These are phyloP conservation scores for Rallus crepitans DNA, from an alignment of 2,797 vertebrate species.

Conservation along the genomic window DNA sequence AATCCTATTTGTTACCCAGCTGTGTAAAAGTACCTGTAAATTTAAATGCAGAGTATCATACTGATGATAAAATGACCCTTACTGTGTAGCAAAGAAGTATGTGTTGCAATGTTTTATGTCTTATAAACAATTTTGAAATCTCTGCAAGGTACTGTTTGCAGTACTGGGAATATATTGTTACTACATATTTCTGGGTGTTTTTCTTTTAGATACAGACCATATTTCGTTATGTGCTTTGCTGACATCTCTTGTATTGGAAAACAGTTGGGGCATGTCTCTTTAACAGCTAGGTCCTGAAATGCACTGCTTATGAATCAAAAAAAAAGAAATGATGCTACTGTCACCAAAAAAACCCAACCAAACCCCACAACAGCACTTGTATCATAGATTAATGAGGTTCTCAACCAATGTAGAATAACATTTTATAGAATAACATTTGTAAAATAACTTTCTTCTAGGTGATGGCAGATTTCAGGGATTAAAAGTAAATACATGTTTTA, in stretches of 20 bases:
- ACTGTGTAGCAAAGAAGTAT: neutral
- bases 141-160: neutral
- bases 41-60: neutral
- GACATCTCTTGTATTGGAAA: neutral
- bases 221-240: neutral
- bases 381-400: neutral
- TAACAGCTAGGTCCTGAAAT: neutral
- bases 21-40: neutral
- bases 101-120: neutral
- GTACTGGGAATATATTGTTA: neutral
- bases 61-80: neutral
- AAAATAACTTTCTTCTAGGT: neutral
- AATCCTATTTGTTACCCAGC: neutral
- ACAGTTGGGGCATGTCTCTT: neutral
- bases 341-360: no score
- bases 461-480: neutral
- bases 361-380: neutral
- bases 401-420: neutral
- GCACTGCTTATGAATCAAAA: neutral
- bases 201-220: rapidly evolving
- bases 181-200: neutral
- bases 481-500: neutral
- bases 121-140: neutral
- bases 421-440: neutral
- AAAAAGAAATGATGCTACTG: neutral